Base-by-base conservation (phyloP, 2,888 invertebrate genomes). In the Caenorhabditis sp. region DNA sequence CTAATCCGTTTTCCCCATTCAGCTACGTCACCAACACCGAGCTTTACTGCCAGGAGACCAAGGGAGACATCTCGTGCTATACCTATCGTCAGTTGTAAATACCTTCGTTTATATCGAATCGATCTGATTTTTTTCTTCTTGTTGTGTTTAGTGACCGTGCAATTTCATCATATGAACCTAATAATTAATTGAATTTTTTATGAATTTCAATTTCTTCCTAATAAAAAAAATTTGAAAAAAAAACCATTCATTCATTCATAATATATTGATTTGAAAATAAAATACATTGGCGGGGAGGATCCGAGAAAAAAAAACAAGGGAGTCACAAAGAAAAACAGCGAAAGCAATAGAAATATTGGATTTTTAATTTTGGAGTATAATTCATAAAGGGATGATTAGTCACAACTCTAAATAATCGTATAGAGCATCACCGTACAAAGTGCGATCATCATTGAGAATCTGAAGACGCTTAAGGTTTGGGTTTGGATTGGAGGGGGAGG, bases 11-110 rank as follows among this genome's bases (percentile, higher is more conserved):
- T n/a, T n/a, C n/a, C n/a, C n/a, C n/a, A n/a, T n/a, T n/a, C n/a
- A 87, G 87, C 67, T 90, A 90, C 76, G 88, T 90, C 22, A 90
- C 90, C 22, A 90, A 90, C 80, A 90, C 90, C 6, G 90, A 90
- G 80, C 80, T 90, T 28, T 90, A 84, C 80, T 90, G 90, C 82
- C 90, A 90, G 72, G 89, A 90, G 55, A 87, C 89, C 20, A 87
- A 88, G 70, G 85, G 83, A 20, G 85, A 86, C 60, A 89, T 90
- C 51, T 88, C 88, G 26, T 90, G 90, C 82, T 90, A 90, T 69
- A 88, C 89, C 9, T 90, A 90, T 79, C 78, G 90, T 47, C 90
- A 90, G 69, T 71, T 90, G 67, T 90, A 83, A 80, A 47, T 13
- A n/a, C n/a, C n/a, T n/a, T n/a, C n/a, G n/a, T n/a, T n/a, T n/a